Conservation (phyloP, 2,113 vertebrate genomes). For the Sinocyclocheilus grahami region DNA sequence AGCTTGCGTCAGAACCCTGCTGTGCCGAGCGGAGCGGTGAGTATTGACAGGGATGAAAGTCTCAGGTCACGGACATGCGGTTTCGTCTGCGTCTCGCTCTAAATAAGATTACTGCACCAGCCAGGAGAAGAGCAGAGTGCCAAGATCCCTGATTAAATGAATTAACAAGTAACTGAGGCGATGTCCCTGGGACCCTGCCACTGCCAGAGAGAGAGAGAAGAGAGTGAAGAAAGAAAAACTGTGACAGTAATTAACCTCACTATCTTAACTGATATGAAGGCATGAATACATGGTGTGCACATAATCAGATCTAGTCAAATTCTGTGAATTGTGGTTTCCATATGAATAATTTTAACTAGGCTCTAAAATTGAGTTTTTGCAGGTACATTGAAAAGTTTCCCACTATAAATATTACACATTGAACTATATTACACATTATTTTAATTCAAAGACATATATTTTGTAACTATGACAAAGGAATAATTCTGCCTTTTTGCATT, state of each 20-base stretch:
- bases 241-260: conserved; percentile 34
- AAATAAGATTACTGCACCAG: conserved; percentile 72
- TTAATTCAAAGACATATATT: too few species aligned
- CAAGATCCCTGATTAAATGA: conserved; percentile 88
- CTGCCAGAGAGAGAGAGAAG: conserved; percentile 27
- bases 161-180: conserved; percentile 90
- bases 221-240: conserved; percentile 26
- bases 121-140: conserved; percentile 66
- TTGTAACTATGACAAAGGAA: too few species aligned
- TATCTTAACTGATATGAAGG: conserved; percentile 18
- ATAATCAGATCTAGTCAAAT: not conserved
- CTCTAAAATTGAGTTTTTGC: not conserved
- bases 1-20: conserved; percentile 14
- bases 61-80: conserved; percentile 43
- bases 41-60: conserved; percentile 39
- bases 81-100: conserved; percentile 78
- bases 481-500: too few species aligned
- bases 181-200: conserved; percentile 75
- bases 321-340: not conserved
- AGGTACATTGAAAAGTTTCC: not conserved
- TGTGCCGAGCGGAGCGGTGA: not conserved
- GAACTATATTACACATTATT: not conserved
- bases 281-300: not conserved
- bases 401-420: not conserved
- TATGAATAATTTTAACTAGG: not conserved